Conservation (phyloP, 2,888 invertebrate genomes). For the Sepioteuthis lessoniana region DNA sequence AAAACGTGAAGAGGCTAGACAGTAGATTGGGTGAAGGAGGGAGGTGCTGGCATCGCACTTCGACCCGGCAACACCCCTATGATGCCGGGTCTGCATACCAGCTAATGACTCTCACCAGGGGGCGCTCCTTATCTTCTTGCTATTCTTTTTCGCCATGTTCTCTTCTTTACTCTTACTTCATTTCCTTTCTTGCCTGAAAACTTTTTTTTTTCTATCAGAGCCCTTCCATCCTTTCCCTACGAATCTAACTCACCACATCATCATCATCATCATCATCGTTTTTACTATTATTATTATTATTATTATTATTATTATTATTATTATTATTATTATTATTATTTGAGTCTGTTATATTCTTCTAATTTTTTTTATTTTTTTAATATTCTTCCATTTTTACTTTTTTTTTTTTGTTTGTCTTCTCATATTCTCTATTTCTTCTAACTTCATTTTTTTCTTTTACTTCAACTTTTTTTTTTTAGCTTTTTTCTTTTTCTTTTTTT, state of each 20-base stretch:
- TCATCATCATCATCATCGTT: not conserved
- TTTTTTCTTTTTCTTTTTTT: not conserved
- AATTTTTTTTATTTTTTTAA: too few species aligned
- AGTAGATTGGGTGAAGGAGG: not conserved
- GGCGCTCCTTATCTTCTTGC: slow-evolving; percentile 5
- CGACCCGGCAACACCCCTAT: slow-evolving; percentile 33
- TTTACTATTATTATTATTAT: not conserved
- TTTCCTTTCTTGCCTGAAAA: slow-evolving; percentile 18
- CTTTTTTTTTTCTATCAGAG: not conserved
- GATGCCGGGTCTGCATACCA: not conserved
- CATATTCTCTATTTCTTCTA: too few species aligned
- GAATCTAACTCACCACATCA: not conserved
- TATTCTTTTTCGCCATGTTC: not conserved
- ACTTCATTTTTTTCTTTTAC: too few species aligned
- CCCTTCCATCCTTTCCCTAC: not conserved
- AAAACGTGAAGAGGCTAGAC: not conserved
- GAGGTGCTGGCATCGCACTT: slow-evolving; percentile 1
- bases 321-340: not conserved
- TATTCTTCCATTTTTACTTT: too few species aligned
- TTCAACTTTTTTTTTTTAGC: too few species aligned
- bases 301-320: not conserved
- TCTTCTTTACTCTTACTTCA: slow-evolving; percentile 12
- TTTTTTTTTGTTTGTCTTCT: too few species aligned
- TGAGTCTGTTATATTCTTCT: too few species aligned
- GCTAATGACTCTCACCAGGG: slow-evolving; percentile 33